These are phyloP conservation scores for Nerophis ophidion DNA, from an alignment of 2,113 vertebrate species.

Conservation along the genomic window DNA sequence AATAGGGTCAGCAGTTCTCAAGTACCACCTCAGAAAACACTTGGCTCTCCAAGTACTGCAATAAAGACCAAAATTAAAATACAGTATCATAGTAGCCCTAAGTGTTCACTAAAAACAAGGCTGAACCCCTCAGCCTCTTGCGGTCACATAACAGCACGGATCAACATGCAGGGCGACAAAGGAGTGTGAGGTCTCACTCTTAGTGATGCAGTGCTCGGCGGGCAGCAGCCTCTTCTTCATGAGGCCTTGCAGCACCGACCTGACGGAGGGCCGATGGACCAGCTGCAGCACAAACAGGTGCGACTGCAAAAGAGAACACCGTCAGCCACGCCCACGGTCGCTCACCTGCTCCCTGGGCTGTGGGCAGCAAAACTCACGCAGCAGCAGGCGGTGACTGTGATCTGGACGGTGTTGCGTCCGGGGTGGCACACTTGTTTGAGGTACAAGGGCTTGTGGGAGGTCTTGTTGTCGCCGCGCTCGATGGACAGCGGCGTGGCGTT, in stretches of 20 bases:
- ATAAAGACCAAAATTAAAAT: too few relatives aligned
- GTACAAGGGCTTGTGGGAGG: slow-evolving; percentile 90
- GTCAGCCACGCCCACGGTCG: too few relatives aligned
- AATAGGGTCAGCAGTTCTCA: too few relatives aligned
- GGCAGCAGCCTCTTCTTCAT: slow-evolving; percentile 89
- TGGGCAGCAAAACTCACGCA: slow-evolving; percentile 62
- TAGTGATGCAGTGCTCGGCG: slow-evolving; percentile 88
- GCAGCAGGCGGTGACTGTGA: slow-evolving; percentile 93
- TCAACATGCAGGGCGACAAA: neutral
- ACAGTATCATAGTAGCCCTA: too few relatives aligned
- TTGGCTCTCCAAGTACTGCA: too few relatives aligned
- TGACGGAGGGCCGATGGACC: slow-evolving; percentile 87
- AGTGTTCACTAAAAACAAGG: too few relatives aligned
- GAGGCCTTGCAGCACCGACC: slow-evolving; percentile 88
- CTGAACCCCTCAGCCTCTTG: too few relatives aligned
- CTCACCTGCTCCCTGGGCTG: too few relatives aligned
- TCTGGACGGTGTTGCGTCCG: slow-evolving; percentile 92
- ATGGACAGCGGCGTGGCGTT: slow-evolving; percentile 88
- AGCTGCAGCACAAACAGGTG: slow-evolving; percentile 93
- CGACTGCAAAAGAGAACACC: slow-evolving; percentile 64
- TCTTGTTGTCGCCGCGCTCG: slow-evolving; percentile 90
- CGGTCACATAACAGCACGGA: too few relatives aligned
- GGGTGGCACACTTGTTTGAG: slow-evolving; percentile 92
- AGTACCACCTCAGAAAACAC: too few relatives aligned
- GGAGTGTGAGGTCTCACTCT: slow-evolving; percentile 74